These are phyloP conservation scores for Acrobasis repandana DNA, from an alignment of 2,888 invertebrate species.

Conservation along the genomic window DNA sequence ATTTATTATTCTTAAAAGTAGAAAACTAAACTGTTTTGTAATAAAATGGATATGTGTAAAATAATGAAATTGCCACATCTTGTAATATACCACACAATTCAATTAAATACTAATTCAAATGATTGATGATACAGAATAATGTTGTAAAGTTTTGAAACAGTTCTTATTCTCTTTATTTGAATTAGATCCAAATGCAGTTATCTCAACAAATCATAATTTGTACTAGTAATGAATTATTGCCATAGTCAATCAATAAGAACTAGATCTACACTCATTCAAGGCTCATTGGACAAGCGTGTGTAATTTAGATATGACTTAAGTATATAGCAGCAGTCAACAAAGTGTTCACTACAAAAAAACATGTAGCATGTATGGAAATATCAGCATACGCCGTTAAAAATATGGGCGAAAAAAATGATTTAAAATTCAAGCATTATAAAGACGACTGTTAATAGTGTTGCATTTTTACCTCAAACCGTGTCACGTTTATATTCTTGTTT, in stretches of 20 bases:
- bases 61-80: too few species aligned
- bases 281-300: slow-evolving; percentile 9
- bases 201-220: not conserved
- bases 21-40: too few species aligned
- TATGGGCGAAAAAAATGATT: not conserved
- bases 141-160: too few species aligned
- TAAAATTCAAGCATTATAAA: not conserved
- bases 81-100: too few species aligned
- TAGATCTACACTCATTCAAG: slow-evolving; percentile 1
- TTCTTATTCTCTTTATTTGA: not conserved
- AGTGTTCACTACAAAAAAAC: slow-evolving; percentile 1
- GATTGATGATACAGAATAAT: too few species aligned
- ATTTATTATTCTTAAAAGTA: too few species aligned
- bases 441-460: not conserved
- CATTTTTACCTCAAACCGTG: not conserved
- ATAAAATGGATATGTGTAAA: too few species aligned
- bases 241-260: slow-evolving; percentile 14
- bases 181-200: slow-evolving; percentile 6
- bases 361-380: slow-evolving; percentile 3
- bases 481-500: not conserved
- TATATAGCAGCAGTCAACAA: slow-evolving; percentile 2
- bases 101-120: too few species aligned
- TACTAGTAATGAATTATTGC: not conserved
- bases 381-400: not conserved
- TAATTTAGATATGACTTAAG: slow-evolving; percentile 20